A percentile compares a stretch with the other conserved stretches of the same genome.
phyloP scores from a whole-genome alignment of 2,888 invertebrate species.

The Drosophila colorata region DNA sequence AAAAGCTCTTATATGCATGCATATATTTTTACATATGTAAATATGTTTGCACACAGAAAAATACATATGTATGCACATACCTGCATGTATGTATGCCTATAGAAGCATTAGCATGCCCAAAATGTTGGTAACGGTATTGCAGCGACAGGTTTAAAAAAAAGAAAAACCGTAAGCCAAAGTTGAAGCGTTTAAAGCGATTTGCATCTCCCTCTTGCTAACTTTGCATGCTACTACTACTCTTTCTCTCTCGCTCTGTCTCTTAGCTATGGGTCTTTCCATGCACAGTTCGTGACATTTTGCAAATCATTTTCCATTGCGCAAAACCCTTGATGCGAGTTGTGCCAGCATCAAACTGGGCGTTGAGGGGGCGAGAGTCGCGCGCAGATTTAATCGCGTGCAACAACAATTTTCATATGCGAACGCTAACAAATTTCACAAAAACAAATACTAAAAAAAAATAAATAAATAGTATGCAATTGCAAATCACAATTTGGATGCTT shows the following conservation, averaged over 20 bases:
- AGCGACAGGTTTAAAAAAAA: constrained; percentile 59
- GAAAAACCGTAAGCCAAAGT: constrained; percentile 12
- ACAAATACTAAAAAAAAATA: constrained; percentile 9
- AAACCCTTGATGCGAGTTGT: constrained; percentile 65
- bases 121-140: constrained; percentile 49
- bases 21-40: constrained; percentile 27
- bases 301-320: constrained; percentile 80
- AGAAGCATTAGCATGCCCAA: constrained; percentile 38
- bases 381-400: constrained; percentile 37
- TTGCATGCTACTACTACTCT: constrained; percentile 10
- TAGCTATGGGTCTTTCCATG: constrained; percentile 19
- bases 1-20: neutral
- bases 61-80: constrained; percentile 10
- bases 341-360: constrained; percentile 25
- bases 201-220: constrained; percentile 16
- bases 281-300: constrained; percentile 58
- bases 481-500: constrained; percentile 44
- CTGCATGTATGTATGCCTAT: neutral
- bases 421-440: constrained; percentile 32
- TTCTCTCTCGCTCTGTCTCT: neutral
- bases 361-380: constrained; percentile 33
- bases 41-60: constrained; percentile 27
- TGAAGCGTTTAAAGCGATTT: constrained; percentile 6
- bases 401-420: constrained; percentile 33
- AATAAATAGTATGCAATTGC: constrained; percentile 34